These are phyloP conservation scores for Cecidostiba fungosa DNA, from an alignment of 2,888 invertebrate species.

Conservation along the genomic window DNA sequence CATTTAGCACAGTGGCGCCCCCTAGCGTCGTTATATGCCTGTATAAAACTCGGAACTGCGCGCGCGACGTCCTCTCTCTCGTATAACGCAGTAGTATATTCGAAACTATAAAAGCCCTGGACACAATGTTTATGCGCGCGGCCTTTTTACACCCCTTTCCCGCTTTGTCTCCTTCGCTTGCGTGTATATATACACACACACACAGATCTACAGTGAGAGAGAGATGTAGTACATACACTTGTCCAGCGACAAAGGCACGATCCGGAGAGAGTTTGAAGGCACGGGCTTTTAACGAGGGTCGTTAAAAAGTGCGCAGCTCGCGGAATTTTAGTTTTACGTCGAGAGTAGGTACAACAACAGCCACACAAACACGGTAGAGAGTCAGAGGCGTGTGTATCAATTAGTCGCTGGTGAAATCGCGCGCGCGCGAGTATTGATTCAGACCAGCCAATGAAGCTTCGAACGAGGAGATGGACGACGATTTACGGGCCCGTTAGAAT, in stretches of 20 bases:
- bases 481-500: slow-evolving; percentile 68
- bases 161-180: background rate
- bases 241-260: slow-evolving; percentile 64
- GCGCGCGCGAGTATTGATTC: background rate
- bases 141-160: slow-evolving; percentile 10
- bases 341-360: background rate
- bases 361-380: slow-evolving; percentile 65
- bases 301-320: background rate
- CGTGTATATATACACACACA: background rate
- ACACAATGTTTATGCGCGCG: slow-evolving; percentile 54
- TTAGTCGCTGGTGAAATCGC: background rate
- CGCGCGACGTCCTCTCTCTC: background rate
- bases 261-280: slow-evolving; percentile 60
- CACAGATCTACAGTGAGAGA: background rate
- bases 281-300: background rate
- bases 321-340: background rate
- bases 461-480: slow-evolving; percentile 62
- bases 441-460: slow-evolving; percentile 68
- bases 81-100: slow-evolving; percentile 19
- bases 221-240: slow-evolving; percentile 13
- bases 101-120: slow-evolving; percentile 5
- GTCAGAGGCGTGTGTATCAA: background rate
- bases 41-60: slow-evolving; percentile 17
- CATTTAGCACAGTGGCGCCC: background rate
- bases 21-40: background rate